Evolutionary conservation across 2,113 vertebrate genomes (phyloP).

Genomic region (Agapornis roseicollis): DNA sequence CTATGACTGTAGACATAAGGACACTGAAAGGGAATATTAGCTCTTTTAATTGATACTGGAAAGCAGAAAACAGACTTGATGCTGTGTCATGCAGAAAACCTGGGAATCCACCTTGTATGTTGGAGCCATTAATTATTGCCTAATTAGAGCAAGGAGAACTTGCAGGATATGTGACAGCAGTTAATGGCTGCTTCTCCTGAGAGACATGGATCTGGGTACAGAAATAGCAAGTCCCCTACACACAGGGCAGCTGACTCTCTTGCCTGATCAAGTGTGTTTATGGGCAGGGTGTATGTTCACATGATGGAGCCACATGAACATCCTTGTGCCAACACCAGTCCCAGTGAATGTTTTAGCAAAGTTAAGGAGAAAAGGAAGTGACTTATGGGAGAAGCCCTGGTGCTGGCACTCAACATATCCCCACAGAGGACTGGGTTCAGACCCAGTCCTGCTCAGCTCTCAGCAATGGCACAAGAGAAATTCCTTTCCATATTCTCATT

Average conservation of each 20-base stretch:
- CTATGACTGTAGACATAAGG: not conserved
- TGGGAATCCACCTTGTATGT: constrained; percentile 11
- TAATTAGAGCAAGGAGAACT: constrained; percentile 51
- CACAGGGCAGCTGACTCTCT: not conserved
- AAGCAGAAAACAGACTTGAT: not conserved
- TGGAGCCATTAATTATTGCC: constrained; percentile 47
- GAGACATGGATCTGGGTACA: not conserved
- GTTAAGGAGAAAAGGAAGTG: not conserved
- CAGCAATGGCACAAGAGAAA: not conserved
- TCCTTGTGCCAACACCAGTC: not conserved
- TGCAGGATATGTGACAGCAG: constrained; percentile 1
- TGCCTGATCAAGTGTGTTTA: not conserved
- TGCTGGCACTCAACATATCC: not conserved
- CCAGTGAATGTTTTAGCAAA: not conserved
- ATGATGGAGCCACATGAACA: not conserved
- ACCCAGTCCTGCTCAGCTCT: not conserved
- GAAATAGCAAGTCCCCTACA: not conserved
- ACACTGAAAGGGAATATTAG: not conserved
- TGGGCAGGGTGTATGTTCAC: not conserved
- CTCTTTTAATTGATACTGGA: not conserved
- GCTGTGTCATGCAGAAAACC: not conserved
- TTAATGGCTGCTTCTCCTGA: constrained; percentile 3
- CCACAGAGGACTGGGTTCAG: not conserved
- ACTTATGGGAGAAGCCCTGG: not conserved
- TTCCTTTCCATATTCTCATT: not conserved